Evolutionary conservation across 2,888 invertebrate genomes (phyloP), one percentile per base, ranked within the genome.

Genomic region (Calameuta filiformis): DNA sequence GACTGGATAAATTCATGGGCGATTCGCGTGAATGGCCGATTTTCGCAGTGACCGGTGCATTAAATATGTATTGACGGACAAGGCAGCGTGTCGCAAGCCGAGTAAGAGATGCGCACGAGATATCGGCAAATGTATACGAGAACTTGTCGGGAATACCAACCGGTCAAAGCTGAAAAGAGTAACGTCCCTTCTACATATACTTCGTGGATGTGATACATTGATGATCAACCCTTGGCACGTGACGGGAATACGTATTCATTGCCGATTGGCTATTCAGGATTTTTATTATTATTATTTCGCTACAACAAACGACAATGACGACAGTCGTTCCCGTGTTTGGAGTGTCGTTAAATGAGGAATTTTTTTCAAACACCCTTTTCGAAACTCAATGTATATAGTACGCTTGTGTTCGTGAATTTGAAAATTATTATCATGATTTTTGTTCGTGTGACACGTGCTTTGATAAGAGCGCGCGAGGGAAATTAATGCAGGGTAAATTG

Each of bases 1-100:
- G 71, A 31, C 71, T 31, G 33, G 71, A 71, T 71, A 31, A 71
- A 71, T 71, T 71, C 71, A 71, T 71, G 71, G 56, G 9, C 11
- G 71, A 15, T 71, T 34, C 71, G 33, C 71, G 71, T 4, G 73
- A 77, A 69, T 56, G 74, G 76, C 69, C 76, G 80, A 82, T 82
- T 82, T 82, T 77, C 80, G 80, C 79, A 78, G 77, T 79, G 81
- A 80, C 77, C 77, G 77, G 78, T 81, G 77, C 81, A 79, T 81
- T 80, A 80, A 81, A 81, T 82, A 81, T 80, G 79, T 79, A 81
- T 81, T 77, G 79, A 75, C 71, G 30, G 77, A 75, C 71, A 71
- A 33, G 33, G 31, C 12, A 74, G 73, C 76, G 75, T 73, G 75
- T 77, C 75, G 80, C 75, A 71, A 69, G 73, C 37, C 77, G 33